Conservation (phyloP, 2,797 vertebrate genomes). For the Amblyraja radiata region DNA sequence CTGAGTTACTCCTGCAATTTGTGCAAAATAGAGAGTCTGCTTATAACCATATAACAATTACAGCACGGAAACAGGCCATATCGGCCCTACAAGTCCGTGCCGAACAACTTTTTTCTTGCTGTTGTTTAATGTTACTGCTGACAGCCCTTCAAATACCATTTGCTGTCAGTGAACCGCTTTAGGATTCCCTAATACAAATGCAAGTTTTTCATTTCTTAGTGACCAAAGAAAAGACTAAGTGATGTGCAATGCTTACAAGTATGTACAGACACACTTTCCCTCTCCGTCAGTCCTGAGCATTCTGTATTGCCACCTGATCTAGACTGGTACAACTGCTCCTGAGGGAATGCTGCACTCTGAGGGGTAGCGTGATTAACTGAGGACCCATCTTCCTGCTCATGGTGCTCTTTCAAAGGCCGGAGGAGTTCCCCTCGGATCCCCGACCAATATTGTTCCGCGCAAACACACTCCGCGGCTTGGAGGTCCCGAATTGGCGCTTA, state of each 20-base stretch:
- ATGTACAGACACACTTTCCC: neutral
- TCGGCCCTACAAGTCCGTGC: too few relatives aligned
- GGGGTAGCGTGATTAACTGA: neutral
- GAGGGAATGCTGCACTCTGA: neutral
- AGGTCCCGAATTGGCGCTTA: too few relatives aligned
- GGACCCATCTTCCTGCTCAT: neutral
- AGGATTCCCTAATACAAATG: neutral
- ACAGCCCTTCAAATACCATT: neutral
- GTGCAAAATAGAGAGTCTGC: neutral
- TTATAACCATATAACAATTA: too few relatives aligned
- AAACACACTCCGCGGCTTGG: too few relatives aligned
- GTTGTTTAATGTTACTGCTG: neutral
- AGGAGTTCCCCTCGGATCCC: neutral
- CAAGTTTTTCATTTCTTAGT: neutral
- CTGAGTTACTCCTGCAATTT: too few relatives aligned
- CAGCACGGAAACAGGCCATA: too few relatives aligned
- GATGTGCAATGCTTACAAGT: neutral
- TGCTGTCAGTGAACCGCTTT: neutral
- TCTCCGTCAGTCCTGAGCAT: neutral
- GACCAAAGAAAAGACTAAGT: neutral
- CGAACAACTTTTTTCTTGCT: too few relatives aligned
- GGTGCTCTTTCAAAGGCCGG: neutral
- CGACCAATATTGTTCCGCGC: neutral
- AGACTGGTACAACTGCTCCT: neutral
- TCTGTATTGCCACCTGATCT: neutral